phyloP scores from a whole-genome alignment of 2,888 invertebrate genomes.

The Platycnemis pennipes region DNA sequence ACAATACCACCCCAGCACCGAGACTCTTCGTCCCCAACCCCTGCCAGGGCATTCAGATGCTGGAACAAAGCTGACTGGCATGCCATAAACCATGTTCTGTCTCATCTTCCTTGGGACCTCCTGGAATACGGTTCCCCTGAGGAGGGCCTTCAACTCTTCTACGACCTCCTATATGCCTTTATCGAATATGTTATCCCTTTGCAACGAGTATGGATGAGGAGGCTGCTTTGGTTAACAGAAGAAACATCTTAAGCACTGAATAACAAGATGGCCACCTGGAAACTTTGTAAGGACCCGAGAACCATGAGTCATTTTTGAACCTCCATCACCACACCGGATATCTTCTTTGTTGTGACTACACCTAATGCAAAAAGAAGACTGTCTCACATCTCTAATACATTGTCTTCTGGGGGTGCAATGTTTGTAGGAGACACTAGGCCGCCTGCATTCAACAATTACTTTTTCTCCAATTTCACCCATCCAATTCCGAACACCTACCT shows the following conservation, averaged over 20 bases:
- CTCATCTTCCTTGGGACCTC: constrained; percentile 16
- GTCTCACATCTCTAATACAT: not conserved
- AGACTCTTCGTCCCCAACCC: not conserved
- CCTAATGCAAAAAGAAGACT: not conserved
- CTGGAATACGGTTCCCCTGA: not conserved
- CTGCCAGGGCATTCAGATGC: not conserved
- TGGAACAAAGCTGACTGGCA: constrained; percentile 7
- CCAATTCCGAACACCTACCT: not conserved
- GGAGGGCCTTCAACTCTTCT: not conserved
- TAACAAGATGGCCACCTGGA: not conserved
- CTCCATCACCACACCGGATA: constrained; percentile 12
- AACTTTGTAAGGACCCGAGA: not conserved
- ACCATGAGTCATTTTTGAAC: not conserved
- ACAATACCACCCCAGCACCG: not conserved
- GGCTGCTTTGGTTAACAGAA: not conserved
- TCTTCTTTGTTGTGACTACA: not conserved
- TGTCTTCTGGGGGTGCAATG: not conserved
- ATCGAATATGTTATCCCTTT: not conserved
- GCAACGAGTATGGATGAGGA: not conserved
- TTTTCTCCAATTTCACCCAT: not conserved
- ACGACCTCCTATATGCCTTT: not conserved
- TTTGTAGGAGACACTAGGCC: not conserved
- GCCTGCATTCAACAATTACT: not conserved
- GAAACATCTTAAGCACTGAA: not conserved
- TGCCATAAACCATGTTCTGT: not conserved